Evolutionary conservation across 2,797 vertebrate genomes (phyloP).

Genomic region (Falco cherrug): DNA sequence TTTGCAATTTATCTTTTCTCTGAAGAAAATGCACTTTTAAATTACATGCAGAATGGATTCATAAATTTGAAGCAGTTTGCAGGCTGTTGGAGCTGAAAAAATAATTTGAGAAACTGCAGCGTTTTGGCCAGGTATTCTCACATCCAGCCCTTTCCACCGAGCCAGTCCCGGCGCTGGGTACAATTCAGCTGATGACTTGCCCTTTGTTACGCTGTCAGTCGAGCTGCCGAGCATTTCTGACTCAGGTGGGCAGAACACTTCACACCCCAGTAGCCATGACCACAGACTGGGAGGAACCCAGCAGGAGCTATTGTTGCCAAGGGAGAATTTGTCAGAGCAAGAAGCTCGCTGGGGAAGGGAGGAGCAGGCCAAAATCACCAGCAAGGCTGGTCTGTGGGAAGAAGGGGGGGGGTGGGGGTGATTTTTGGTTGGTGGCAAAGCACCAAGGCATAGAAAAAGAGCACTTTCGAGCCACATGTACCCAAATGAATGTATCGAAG

Average conservation of each 20-base stretch:
- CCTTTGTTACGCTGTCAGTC: background rate
- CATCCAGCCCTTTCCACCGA: background rate
- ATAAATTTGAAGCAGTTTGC: background rate
- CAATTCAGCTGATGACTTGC: background rate
- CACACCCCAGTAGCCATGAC: background rate
- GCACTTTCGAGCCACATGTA: background rate
- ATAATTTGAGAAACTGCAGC: background rate
- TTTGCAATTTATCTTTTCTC: background rate
- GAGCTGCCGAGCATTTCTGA: background rate
- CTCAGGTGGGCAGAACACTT: conserved; percentile 29
- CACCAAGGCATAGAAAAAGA: background rate
- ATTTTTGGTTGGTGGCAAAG: background rate
- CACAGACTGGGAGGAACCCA: conserved; percentile 22
- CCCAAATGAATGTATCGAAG: background rate
- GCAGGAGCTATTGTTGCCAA: background rate
- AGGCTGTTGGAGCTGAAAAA: background rate
- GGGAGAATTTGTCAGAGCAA: conserved; percentile 40
- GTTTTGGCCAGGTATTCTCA: background rate
- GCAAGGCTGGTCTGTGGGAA: background rate
- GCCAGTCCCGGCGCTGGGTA: background rate
- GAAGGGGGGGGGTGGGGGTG: background rate
- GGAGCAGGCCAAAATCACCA: background rate
- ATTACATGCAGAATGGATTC: background rate
- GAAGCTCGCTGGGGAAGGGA: background rate
- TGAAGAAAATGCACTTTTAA: background rate